A percentile compares a stretch with the other conserved stretches of the same genome.
Evolutionary conservation across 2,113 vertebrate genomes (phyloP).

Genomic region (Daubentonia madagascariensis): DNA sequence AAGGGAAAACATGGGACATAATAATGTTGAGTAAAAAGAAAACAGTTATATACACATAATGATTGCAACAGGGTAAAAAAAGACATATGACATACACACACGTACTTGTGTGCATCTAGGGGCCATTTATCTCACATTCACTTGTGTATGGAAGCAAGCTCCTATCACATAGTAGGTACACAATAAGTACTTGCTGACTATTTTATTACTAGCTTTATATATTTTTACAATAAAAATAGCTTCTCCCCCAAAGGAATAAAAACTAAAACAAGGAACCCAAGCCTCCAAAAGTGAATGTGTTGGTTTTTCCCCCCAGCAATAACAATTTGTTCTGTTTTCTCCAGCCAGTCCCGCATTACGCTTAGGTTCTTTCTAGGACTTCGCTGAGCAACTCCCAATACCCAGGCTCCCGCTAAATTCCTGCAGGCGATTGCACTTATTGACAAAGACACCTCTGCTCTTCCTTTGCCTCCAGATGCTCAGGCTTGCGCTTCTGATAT

Average conservation of each 20-base stretch:
- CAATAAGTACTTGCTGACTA: background rate
- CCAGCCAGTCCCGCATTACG: background rate
- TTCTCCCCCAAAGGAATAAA: slow-evolving; percentile 14
- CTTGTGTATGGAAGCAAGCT: background rate
- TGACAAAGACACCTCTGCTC: background rate
- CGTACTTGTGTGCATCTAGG: background rate
- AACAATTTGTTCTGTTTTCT: background rate
- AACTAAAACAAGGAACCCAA: background rate
- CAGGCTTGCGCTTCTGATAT: background rate
- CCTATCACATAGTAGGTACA: background rate
- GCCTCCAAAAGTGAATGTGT: background rate
- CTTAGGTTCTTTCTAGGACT: background rate
- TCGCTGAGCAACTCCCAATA: background rate
- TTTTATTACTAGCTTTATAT: background rate
- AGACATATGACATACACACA: background rate
- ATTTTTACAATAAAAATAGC: background rate
- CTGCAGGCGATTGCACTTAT: background rate
- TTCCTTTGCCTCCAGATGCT: background rate
- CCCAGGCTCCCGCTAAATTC: background rate
- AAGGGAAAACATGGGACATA: background rate
- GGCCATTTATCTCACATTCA: background rate
- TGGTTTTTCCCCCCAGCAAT: background rate
- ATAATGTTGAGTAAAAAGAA: background rate
- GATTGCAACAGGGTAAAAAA: background rate
- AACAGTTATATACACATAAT: background rate